These are phyloP conservation scores for Pandemis corylana DNA, from an alignment of 2,888 invertebrate species.

Conservation along the genomic window DNA sequence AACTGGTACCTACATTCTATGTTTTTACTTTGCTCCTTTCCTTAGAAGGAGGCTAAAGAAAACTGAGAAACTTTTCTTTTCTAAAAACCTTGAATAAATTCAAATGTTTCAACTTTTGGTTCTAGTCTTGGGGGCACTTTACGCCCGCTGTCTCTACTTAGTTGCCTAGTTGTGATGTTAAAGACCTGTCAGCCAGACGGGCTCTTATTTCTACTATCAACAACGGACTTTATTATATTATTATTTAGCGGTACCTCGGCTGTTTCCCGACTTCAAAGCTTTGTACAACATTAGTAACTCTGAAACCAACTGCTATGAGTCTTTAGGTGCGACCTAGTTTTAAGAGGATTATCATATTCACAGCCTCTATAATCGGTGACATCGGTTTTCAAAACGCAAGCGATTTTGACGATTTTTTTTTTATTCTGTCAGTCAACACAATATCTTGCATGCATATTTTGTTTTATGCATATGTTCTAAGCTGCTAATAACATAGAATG, in stretches of 20 bases:
- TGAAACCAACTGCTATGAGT: not conserved
- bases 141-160: not conserved
- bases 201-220: slow-evolving; percentile 12
- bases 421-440: no score
- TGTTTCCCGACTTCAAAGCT: not conserved
- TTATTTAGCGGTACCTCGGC: not conserved
- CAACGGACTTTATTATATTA: not conserved
- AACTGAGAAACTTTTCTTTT: no score
- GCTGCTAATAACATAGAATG: no score
- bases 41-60: no score
- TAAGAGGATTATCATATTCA: no score
- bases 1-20: no score
- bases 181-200: not conserved
- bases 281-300: not conserved
- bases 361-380: no score
- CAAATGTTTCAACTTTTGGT: not conserved
- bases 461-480: no score
- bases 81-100: not conserved
- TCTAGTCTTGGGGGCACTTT: not conserved
- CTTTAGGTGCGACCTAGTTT: not conserved
- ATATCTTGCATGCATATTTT: no score
- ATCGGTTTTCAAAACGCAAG: no score
- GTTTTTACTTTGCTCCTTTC: no score
- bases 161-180: slow-evolving; percentile 10
- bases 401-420: no score